A percentile compares a stretch with the other conserved stretches of the same genome.
Conservation (phyloP, 2,888 invertebrate genomes). For the Entomobrya multifasciata region DNA sequence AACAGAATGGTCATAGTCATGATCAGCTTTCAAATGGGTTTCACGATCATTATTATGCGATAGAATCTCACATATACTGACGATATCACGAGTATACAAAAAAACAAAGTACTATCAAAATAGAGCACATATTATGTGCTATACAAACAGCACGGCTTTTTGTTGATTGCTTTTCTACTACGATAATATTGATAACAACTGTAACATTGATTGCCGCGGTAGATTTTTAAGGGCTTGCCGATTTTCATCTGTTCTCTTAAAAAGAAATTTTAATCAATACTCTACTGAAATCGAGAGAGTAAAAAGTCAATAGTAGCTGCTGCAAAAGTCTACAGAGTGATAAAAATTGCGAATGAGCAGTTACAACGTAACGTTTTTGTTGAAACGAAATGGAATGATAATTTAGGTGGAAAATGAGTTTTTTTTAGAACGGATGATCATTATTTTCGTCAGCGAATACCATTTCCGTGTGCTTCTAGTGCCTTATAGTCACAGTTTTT, state of each 20-base stretch:
- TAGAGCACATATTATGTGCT: too few relatives aligned
- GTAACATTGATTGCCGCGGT: conserved; percentile 1
- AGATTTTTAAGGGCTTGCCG: background rate
- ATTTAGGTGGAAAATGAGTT: conserved; percentile 37
- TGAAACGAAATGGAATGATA: conserved; percentile 37
- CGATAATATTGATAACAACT: conserved; percentile 35
- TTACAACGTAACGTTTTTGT: too few relatives aligned
- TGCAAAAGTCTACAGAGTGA: background rate
- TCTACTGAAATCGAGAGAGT: background rate
- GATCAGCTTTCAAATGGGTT: conserved; percentile 66
- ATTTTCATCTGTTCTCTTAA: conserved; percentile 4
- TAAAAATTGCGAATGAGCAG: background rate
- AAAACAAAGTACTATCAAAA: conserved; percentile 17
- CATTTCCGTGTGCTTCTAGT: background rate
- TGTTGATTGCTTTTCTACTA: conserved; percentile 39
- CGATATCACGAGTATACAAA: background rate
- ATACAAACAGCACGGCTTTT: too few relatives aligned
- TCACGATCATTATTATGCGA: conserved; percentile 32
- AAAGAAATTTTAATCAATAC: conserved; percentile 52
- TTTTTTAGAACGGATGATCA: conserved; percentile 29
- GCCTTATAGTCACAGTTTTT: too few relatives aligned
- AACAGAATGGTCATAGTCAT: conserved; percentile 16
- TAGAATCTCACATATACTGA: conserved; percentile 27
- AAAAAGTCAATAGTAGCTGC: background rate
- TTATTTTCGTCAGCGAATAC: conserved; percentile 30